A percentile compares a stretch with the other conserved stretches of the same genome.
These are phyloP conservation scores for Spea multiplicata DNA, from an alignment of 2,113 vertebrate species.

Conservation along the genomic window DNA sequence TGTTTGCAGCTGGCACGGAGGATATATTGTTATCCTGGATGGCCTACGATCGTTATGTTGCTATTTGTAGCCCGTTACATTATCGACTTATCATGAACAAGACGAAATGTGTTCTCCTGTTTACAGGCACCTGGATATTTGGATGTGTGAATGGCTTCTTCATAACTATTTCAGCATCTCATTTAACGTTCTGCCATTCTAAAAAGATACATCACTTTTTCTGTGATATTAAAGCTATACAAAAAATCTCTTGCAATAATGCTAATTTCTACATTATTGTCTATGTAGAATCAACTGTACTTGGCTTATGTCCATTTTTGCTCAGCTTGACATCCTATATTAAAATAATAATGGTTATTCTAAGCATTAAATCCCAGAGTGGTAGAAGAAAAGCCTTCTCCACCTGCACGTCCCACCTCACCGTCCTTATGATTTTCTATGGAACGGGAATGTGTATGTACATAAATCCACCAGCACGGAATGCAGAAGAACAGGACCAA, in stretches of 20 bases:
- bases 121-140: conserved; percentile 53
- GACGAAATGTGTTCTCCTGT: conserved; percentile 42
- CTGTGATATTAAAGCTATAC: conserved; percentile 55
- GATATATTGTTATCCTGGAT: conserved; percentile 65
- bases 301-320: conserved; percentile 38
- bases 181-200: conserved; percentile 54
- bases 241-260: conserved; percentile 55
- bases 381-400: conserved; percentile 48
- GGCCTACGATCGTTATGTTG: conserved; percentile 66
- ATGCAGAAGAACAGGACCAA: background rate
- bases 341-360: conserved; percentile 36
- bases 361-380: too few relatives aligned
- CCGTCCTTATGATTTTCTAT: conserved; percentile 38
- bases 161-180: conserved; percentile 54
- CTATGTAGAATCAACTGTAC: conserved; percentile 48
- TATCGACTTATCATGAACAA: conserved; percentile 61
- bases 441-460: conserved; percentile 46
- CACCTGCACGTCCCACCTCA: conserved; percentile 54
- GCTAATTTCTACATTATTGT: conserved; percentile 44
- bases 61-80: conserved; percentile 62
- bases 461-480: conserved; percentile 44
- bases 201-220: conserved; percentile 52
- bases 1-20: conserved; percentile 57
- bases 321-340: conserved; percentile 49
- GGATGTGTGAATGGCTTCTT: conserved; percentile 37